Evolutionary conservation across 2,797 vertebrate genomes (phyloP).

Genomic region (Arremon brunneinucha): DNA sequence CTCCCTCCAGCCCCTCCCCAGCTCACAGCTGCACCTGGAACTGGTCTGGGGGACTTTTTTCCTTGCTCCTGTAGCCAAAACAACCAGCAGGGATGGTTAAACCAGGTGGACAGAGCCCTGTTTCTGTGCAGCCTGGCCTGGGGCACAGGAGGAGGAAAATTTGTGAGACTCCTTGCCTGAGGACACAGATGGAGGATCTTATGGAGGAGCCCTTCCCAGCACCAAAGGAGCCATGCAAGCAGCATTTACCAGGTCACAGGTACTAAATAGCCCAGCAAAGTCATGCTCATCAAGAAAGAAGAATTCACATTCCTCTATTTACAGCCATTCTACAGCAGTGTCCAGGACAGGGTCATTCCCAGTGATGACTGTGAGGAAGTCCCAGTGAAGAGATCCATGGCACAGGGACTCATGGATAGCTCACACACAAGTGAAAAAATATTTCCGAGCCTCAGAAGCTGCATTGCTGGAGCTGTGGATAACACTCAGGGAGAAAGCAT

Average conservation of each 20-base stretch:
- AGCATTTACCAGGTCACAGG: neutral
- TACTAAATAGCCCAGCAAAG: neutral
- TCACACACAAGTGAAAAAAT: neutral
- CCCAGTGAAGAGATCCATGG: neutral
- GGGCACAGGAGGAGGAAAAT: accelerated
- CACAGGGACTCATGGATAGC: neutral
- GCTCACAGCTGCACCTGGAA: neutral
- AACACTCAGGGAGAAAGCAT: neutral
- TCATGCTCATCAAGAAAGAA: neutral
- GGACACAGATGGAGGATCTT: neutral
- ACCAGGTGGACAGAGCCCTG: neutral
- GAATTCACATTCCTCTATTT: neutral
- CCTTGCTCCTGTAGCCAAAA: neutral
- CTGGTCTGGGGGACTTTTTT: neutral
- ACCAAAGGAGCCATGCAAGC: neutral
- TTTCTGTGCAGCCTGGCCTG: neutral
- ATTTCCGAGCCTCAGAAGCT: neutral
- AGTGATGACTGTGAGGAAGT: neutral
- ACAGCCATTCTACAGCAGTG: neutral
- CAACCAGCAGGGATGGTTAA: neutral
- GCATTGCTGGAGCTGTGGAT: neutral
- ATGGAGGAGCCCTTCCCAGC: neutral
- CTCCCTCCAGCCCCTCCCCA: neutral
- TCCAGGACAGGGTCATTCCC: neutral
- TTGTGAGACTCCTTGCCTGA: accelerated